Percentiles rank a stretch among this genome's conserved stretches.
Conservation (phyloP, 2,888 invertebrate genomes). For the Synanthedon tipuliformis region DNA sequence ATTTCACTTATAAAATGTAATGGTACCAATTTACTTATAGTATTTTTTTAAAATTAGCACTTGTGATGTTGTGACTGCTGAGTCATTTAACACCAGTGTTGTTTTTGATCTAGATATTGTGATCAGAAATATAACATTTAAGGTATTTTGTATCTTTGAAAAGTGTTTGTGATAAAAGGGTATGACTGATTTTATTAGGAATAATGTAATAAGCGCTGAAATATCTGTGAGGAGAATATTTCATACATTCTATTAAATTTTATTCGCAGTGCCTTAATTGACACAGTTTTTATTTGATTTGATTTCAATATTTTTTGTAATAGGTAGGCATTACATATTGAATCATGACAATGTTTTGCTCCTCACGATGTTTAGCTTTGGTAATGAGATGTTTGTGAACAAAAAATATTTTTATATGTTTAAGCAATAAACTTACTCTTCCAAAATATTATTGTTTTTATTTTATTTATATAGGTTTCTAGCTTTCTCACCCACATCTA, state of each 20-base stretch:
- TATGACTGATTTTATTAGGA: conserved; percentile 46
- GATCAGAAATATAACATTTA: neutral
- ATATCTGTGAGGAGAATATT: conserved; percentile 34
- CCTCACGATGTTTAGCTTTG: conserved; percentile 37
- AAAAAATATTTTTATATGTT: conserved; percentile 35
- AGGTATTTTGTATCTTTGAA: neutral
- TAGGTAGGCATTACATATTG: neutral
- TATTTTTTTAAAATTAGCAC: no score
- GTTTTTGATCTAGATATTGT: neutral
- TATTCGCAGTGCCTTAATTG: conserved; percentile 39
- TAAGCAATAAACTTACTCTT: conserved; percentile 42
- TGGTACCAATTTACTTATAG: no score
- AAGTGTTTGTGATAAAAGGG: conserved; percentile 38
- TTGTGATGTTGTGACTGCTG: no score
- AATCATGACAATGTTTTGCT: conserved; percentile 9
- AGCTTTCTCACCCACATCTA: no score
- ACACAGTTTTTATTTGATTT: no score
- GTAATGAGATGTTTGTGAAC: conserved; percentile 37
- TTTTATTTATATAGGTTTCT: neutral
- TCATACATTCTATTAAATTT: conserved; percentile 11
- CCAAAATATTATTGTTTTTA: conserved; percentile 7
- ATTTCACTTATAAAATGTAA: no score
- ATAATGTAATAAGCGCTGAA: conserved; percentile 25
- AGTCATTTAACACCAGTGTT: no score
- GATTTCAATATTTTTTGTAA: neutral